Conservation (phyloP, 2,113 vertebrate genomes). For the Microtus pennsylvanicus region DNA sequence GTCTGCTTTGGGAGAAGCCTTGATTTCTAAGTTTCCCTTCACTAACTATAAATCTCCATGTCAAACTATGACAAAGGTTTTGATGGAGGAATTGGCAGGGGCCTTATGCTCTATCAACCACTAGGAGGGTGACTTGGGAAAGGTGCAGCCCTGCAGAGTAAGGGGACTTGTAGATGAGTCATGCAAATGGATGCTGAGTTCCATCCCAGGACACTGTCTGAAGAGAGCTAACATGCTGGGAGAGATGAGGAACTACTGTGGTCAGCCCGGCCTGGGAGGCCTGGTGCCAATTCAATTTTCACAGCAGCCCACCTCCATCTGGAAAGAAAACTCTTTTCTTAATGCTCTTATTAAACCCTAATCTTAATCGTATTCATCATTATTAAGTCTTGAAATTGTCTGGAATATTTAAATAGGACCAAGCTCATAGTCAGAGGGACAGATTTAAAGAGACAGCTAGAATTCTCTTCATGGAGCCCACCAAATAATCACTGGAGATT, state of each 20-base stretch:
- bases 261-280: constrained; percentile 49
- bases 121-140: neutral
- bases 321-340: constrained; percentile 88
- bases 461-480: constrained; percentile 68
- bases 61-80: neutral
- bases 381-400: constrained; percentile 87
- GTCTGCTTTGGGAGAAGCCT: neutral
- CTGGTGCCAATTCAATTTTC: constrained; percentile 82
- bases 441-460: constrained; percentile 82
- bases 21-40: neutral
- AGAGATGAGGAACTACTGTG: constrained; percentile 27
- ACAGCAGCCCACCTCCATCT: constrained; percentile 78
- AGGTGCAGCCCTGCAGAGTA: rapidly evolving
- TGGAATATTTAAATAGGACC: constrained; percentile 87
- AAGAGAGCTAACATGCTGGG: neutral
- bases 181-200: rapidly evolving
- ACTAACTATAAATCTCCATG: neutral
- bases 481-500: constrained; percentile 71
- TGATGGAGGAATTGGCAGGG: neutral
- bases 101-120: neutral
- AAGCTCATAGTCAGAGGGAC: constrained; percentile 81
- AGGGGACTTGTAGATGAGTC: neutral
- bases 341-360: constrained; percentile 88
- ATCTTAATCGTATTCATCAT: constrained; percentile 89
- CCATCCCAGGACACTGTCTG: neutral